These are phyloP conservation scores for Nannoperca australis DNA, from an alignment of 2,797 vertebrate genomes.

Conservation along the genomic window DNA sequence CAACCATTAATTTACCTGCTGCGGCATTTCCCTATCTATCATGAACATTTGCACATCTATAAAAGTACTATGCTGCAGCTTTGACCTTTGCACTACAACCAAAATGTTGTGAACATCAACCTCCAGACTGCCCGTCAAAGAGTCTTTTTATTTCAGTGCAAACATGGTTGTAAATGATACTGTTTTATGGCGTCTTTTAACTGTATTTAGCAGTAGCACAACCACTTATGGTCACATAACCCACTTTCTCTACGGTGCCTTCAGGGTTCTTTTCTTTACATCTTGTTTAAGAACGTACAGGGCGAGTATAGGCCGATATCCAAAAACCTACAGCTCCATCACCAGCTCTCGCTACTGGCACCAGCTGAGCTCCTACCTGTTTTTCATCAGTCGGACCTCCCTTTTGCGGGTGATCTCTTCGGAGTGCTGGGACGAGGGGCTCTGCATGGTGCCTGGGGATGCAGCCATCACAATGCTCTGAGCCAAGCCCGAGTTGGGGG, in stretches of 20 bases:
- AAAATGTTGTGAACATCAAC: background rate
- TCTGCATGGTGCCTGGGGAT: slow-evolving; percentile 90
- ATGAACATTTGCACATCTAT: background rate
- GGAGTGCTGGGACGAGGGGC: slow-evolving; percentile 87
- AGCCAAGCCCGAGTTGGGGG: slow-evolving; percentile 89
- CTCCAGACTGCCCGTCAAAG: background rate
- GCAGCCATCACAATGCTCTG: slow-evolving; percentile 94
- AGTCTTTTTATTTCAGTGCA: background rate
- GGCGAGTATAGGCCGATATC: background rate
- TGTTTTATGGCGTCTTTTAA: background rate
- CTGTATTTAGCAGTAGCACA: background rate
- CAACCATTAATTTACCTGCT: background rate
- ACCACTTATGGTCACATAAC: background rate
- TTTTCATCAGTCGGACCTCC: slow-evolving; percentile 95
- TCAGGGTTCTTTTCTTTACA: background rate
- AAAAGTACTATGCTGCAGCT: background rate
- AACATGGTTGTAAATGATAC: background rate
- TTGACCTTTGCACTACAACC: slow-evolving; percentile 6
- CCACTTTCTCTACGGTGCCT: background rate
- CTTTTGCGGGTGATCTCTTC: slow-evolving; percentile 96
- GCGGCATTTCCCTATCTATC: background rate
- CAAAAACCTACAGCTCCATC: background rate
- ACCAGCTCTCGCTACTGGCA: background rate
- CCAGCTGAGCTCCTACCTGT: slow-evolving; percentile 85
- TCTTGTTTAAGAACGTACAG: background rate